phyloP scores from a whole-genome alignment of 1,140 invertebrate species.

The Laupala kohalensis region DNA sequence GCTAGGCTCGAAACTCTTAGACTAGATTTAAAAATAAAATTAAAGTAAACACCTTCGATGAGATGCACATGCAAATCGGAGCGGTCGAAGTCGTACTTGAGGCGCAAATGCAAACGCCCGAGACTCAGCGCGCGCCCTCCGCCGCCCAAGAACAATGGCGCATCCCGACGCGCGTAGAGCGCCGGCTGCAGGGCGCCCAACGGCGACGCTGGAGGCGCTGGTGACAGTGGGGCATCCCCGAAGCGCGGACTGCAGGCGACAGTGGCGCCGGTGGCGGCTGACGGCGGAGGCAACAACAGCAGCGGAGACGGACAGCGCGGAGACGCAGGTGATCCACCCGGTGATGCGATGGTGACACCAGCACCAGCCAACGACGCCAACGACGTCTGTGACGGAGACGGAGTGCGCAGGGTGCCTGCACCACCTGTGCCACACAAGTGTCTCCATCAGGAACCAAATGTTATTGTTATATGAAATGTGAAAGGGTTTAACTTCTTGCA shows the following conservation, averaged over 20 bases:
- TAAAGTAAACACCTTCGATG: slow-evolving; percentile 59
- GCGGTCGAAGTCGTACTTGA: slow-evolving; percentile 79
- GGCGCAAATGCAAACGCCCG: slow-evolving; percentile 66
- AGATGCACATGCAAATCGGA: slow-evolving; percentile 77
- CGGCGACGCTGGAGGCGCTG: slow-evolving; percentile 47
- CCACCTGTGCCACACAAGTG: not conserved
- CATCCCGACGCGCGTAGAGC: slow-evolving; percentile 61
- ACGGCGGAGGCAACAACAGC: slow-evolving; percentile 17
- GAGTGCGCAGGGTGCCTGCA: slow-evolving; percentile 24
- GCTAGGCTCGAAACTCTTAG: too few relatives aligned
- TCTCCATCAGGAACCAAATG: too few relatives aligned
- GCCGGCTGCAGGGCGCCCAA: slow-evolving; percentile 76
- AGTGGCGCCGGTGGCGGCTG: slow-evolving; percentile 6
- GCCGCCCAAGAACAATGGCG: slow-evolving; percentile 50
- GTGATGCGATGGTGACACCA: not conserved
- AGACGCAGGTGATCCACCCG: slow-evolving; percentile 12
- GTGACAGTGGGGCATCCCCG: slow-evolving; percentile 3
- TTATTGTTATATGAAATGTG: too few relatives aligned
- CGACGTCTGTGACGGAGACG: slow-evolving; percentile 41
- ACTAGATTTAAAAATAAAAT: slow-evolving; percentile 1
- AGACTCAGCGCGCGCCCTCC: slow-evolving; percentile 40
- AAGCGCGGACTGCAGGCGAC: slow-evolving; percentile 1
- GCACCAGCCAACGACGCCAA: slow-evolving; percentile 35
- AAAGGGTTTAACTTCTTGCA: too few relatives aligned
- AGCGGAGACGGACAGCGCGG: slow-evolving; percentile 19